Evolutionary conservation across 2,888 invertebrate genomes (phyloP).

Genomic region (Coremacera marginata): DNA sequence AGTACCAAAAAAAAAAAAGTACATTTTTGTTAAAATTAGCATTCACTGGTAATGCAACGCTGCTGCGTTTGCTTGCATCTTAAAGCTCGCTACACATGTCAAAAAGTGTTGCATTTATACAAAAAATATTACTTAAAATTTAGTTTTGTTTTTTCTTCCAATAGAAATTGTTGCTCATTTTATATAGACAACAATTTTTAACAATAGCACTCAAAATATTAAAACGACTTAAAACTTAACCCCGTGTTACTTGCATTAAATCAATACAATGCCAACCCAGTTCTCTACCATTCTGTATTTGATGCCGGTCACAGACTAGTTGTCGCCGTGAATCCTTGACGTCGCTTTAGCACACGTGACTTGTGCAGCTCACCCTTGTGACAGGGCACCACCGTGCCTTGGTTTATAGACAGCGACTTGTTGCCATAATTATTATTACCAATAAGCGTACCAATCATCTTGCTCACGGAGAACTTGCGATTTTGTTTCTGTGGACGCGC

Average conservation of each 20-base stretch:
- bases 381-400: slow-evolving; percentile 74
- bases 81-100: slow-evolving; percentile 2
- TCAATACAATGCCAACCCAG: not conserved
- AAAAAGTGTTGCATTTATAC: slow-evolving; percentile 14
- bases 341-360: slow-evolving; percentile 72
- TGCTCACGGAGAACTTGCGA: slow-evolving; percentile 82
- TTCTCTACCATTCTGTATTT: slow-evolving; percentile 45
- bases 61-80: not conserved
- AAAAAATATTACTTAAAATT: not conserved
- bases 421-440: slow-evolving; percentile 54
- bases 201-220: not conserved
- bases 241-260: no score
- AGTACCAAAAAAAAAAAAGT: not conserved
- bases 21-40: not conserved
- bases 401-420: slow-evolving; percentile 67
- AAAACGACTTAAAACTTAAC: not conserved
- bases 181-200: not conserved
- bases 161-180: not conserved
- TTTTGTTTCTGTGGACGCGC: slow-evolving; percentile 73
- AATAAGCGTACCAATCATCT: slow-evolving; percentile 75
- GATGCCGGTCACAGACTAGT: slow-evolving; percentile 78
- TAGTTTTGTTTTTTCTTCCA: not conserved
- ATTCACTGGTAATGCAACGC: not conserved
- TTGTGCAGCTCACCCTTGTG: slow-evolving; percentile 74
- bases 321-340: slow-evolving; percentile 74